phyloP scores from a whole-genome alignment of 1,140 invertebrate species.

The Chrysoperla carnea region DNA sequence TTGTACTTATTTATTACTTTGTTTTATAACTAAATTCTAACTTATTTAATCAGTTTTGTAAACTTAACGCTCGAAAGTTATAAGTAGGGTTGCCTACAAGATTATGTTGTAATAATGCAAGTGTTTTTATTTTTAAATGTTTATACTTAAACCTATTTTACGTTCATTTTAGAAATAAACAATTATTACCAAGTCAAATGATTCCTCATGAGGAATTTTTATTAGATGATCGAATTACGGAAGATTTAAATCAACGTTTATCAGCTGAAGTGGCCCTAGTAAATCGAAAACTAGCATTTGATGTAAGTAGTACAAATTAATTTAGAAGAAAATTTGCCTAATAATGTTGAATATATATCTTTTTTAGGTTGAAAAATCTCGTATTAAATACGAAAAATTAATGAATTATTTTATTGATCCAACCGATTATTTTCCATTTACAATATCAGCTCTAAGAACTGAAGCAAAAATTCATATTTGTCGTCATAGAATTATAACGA shows the following conservation, averaged over 20 bases:
- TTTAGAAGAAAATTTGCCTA: neutral
- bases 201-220: constrained; percentile 34
- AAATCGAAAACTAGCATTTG: constrained; percentile 28
- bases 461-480: constrained; percentile 33
- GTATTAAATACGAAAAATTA: constrained; percentile 50
- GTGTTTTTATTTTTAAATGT: too few relatives aligned
- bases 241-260: constrained; percentile 36
- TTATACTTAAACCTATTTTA: too few relatives aligned
- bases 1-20: too few relatives aligned
- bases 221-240: constrained; percentile 40
- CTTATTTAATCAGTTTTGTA: too few relatives aligned
- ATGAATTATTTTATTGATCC: constrained; percentile 46
- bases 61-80: too few relatives aligned
- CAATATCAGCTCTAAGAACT: constrained; percentile 32
- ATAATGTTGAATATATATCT: neutral
- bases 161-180: constrained; percentile 29
- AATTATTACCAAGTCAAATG: constrained; percentile 35
- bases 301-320: constrained; percentile 8
- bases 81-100: too few relatives aligned
- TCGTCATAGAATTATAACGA: constrained; percentile 36
- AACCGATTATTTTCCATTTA: constrained; percentile 43
- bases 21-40: too few relatives aligned
- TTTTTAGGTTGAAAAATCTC: constrained; percentile 41
- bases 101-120: too few relatives aligned
- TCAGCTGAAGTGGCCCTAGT: constrained; percentile 38